Conservation (phyloP, 2,888 invertebrate species). For the Anticlea derivata region DNA sequence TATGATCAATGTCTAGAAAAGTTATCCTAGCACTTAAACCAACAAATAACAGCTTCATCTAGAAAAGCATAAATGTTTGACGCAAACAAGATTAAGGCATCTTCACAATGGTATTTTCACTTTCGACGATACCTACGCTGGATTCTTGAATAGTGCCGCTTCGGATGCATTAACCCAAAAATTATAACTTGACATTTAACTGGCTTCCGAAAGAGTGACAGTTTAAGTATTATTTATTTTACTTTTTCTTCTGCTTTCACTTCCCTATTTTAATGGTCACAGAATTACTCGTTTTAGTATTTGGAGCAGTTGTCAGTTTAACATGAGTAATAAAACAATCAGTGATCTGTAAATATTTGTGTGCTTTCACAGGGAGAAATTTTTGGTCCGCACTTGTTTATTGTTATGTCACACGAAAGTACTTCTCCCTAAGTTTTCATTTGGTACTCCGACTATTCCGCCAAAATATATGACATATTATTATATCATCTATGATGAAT, state of each 20-base stretch:
- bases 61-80: not conserved
- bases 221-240: constrained; percentile 34
- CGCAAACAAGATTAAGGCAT: not conserved
- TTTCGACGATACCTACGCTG: constrained; percentile 16
- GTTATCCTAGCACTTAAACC: not conserved
- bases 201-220: constrained; percentile 35
- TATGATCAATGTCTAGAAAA: too few relatives aligned
- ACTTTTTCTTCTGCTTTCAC: constrained; percentile 37
- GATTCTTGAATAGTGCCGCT: constrained; percentile 28
- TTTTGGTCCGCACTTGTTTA: not conserved
- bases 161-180: constrained; percentile 37
- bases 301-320: constrained; percentile 15
- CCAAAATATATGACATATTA: too few relatives aligned
- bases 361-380: constrained; percentile 21
- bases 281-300: constrained; percentile 21
- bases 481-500: too few relatives aligned
- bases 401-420: too few relatives aligned
- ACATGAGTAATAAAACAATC: constrained; percentile 14
- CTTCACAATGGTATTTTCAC: constrained; percentile 10
- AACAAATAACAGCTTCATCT: not conserved
- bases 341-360: not conserved
- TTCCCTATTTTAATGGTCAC: constrained; percentile 34
- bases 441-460: too few relatives aligned
- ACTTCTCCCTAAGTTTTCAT: too few relatives aligned
- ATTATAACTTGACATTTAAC: constrained; percentile 35